Conservation (phyloP, 2,797 vertebrate genomes). For the Lepus oiostolus region DNA sequence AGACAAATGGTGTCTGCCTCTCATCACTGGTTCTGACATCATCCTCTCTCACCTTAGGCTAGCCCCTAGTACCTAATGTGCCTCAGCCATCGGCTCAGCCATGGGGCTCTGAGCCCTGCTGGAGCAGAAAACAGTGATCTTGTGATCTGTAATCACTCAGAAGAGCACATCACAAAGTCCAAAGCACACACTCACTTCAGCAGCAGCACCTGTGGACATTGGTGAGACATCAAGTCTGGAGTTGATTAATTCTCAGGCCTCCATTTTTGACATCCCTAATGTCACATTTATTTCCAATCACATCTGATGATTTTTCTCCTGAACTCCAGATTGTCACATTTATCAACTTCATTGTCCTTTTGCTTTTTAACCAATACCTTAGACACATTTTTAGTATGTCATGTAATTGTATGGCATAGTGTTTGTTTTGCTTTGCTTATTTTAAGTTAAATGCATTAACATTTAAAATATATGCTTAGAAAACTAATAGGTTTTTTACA, state of each 20-base stretch:
- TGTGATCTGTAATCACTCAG: background rate
- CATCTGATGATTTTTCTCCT: constrained; percentile 77
- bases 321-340: constrained; percentile 60
- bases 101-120: background rate
- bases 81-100: background rate
- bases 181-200: background rate
- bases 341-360: constrained; percentile 73
- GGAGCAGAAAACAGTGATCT: background rate
- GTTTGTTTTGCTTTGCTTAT: constrained; percentile 63
- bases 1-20: background rate
- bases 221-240: background rate
- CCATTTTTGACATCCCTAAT: background rate
- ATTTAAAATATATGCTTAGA: constrained; percentile 42
- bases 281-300: constrained; percentile 5
- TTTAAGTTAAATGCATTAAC: constrained; percentile 70
- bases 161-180: background rate
- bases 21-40: background rate
- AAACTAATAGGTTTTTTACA: constrained; percentile 62
- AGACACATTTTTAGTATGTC: constrained; percentile 72
- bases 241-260: background rate
- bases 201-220: background rate
- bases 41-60: background rate
- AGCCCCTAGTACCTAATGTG: background rate
- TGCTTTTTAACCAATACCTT: constrained; percentile 69
- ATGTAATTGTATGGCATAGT: background rate